Evolutionary conservation across 2,888 invertebrate species (phyloP).

Genomic region (Plebejus argus): DNA sequence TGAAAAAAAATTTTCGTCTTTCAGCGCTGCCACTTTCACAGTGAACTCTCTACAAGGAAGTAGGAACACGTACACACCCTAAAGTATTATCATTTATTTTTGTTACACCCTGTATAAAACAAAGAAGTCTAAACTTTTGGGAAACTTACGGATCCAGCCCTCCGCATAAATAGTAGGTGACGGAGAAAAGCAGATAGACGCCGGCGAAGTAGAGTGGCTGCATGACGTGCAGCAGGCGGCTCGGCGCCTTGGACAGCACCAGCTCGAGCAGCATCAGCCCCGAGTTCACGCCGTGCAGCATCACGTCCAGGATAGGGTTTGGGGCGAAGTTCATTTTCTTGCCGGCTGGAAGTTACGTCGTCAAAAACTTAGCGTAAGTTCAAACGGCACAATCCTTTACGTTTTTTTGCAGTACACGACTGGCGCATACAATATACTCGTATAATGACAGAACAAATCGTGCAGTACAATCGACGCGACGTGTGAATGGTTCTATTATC

Average conservation of each 20-base stretch:
- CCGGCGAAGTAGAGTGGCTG: constrained; percentile 86
- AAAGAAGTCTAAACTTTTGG: neutral
- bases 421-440: too few species aligned
- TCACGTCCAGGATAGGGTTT: constrained; percentile 66
- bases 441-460: too few species aligned
- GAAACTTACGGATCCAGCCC: constrained; percentile 85
- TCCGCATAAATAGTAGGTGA: constrained; percentile 86
- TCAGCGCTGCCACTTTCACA: too few species aligned
- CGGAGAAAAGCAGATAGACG: constrained; percentile 85
- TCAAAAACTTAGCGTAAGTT: neutral
- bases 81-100: too few species aligned
- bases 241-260: constrained; percentile 86
- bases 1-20: too few species aligned
- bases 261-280: constrained; percentile 88
- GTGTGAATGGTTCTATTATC: too few species aligned
- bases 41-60: too few species aligned
- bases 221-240: constrained; percentile 81
- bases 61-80: too few species aligned
- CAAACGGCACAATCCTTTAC: too few species aligned
- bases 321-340: constrained; percentile 63
- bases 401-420: too few species aligned
- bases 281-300: constrained; percentile 85
- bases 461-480: too few species aligned
- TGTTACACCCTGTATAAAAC: too few species aligned
- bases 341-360: constrained; percentile 51